Conservation (phyloP, 2,113 vertebrate species). For the Oxyura jamaicensis region DNA sequence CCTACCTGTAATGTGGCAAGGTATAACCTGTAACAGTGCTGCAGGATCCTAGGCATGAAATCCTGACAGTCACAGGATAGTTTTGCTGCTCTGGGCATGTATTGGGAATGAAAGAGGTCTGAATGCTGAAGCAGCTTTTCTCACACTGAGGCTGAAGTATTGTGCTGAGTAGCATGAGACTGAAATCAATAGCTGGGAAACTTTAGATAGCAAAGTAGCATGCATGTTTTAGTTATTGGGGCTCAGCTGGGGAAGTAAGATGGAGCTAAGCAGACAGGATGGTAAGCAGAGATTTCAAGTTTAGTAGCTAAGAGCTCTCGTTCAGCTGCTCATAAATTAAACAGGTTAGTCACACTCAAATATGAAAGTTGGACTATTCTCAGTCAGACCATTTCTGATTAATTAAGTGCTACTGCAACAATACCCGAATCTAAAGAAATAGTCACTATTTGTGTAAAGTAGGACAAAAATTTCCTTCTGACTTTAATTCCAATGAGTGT, state of each 20-base stretch:
- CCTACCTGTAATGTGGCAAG: neutral
- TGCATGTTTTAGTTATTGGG: neutral
- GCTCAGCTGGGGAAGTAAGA: neutral
- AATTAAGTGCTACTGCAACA: neutral
- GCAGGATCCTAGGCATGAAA: neutral
- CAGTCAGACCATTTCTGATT: neutral
- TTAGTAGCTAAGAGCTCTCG: neutral
- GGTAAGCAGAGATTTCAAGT: neutral
- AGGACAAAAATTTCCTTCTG: neutral
- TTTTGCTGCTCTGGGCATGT: neutral
- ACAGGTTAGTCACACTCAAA: neutral
- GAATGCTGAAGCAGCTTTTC: neutral
- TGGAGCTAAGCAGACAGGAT: neutral
- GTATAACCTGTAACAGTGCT: neutral
- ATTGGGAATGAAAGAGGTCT: neutral
- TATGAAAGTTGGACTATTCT: neutral
- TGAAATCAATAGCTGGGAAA: neutral
- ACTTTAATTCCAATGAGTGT: neutral
- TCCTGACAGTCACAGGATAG: neutral
- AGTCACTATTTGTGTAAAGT: neutral
- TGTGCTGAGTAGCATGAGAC: neutral
- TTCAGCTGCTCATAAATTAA: neutral
- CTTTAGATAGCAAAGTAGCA: neutral
- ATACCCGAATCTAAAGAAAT: neutral
- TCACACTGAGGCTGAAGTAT: neutral